Percentiles rank a stretch among this genome's conserved stretches.
phyloP scores from a whole-genome alignment of 2,888 invertebrate species.

The Belgica antarctica region DNA sequence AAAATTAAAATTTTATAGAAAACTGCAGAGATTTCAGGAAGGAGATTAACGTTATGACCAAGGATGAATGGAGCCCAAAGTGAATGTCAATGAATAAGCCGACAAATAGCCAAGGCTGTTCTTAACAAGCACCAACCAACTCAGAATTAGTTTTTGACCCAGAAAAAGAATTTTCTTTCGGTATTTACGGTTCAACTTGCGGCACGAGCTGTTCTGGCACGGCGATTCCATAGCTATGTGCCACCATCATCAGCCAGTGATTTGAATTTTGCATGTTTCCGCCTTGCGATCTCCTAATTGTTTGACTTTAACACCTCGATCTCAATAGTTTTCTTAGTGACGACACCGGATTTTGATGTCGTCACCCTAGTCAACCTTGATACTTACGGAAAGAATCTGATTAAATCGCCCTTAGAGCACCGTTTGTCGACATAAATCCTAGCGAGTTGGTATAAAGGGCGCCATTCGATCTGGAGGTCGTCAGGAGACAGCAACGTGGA shows the following conservation, averaged over 20 bases:
- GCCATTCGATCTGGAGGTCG: constrained; percentile 81
- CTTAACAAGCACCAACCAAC: constrained; percentile 8
- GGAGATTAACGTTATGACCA: constrained; percentile 5
- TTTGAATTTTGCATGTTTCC: not conserved
- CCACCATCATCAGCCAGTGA: constrained; percentile 10
- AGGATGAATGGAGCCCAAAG: not conserved
- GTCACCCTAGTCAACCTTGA: not conserved
- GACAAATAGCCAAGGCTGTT: not conserved
- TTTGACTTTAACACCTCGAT: constrained; percentile 58
- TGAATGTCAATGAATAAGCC: not conserved
- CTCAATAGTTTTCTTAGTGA: constrained; percentile 55
- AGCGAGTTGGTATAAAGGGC: constrained; percentile 65
- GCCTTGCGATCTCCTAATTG: not conserved
- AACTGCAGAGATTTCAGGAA: not conserved
- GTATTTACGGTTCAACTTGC: constrained; percentile 10
- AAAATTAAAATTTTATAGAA: constrained; percentile 31
- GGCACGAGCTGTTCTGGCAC: constrained; percentile 1
- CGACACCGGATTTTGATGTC: not conserved
- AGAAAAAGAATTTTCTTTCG: not conserved
- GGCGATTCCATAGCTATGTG: constrained; percentile 14
- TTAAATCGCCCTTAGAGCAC: constrained; percentile 46
- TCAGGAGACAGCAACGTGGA: constrained; percentile 70
- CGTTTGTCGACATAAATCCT: constrained; percentile 46
- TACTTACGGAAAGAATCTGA: constrained; percentile 46
- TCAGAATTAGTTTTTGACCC: constrained; percentile 3